These are phyloP conservation scores for Enhydra lutris DNA, from an alignment of 2,113 vertebrate species.

Conservation along the genomic window DNA sequence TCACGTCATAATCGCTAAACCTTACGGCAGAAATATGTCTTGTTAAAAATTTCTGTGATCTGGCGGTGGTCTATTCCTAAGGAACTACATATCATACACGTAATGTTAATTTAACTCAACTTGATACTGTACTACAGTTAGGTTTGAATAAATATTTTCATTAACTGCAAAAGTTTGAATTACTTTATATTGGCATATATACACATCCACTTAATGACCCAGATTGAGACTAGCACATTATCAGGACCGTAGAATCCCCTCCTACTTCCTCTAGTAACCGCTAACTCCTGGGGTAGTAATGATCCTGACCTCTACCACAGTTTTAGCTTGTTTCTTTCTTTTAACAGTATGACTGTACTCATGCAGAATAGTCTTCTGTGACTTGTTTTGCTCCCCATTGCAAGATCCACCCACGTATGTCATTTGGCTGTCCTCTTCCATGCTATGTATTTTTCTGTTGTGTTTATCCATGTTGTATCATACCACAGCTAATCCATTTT, in stretches of 20 bases:
- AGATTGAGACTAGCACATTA: background rate
- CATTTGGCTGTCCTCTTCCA: background rate
- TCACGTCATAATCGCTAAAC: constrained; percentile 58
- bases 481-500: background rate
- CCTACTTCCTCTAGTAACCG: background rate
- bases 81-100: constrained; percentile 78
- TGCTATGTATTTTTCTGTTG: background rate
- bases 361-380: background rate
- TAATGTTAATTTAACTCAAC: constrained; percentile 81
- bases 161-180: constrained; percentile 68
- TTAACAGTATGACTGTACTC: background rate
- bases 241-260: background rate
- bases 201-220: background rate
- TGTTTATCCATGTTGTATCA: background rate
- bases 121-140: constrained; percentile 80
- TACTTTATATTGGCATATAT: background rate
- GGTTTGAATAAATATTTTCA: constrained; percentile 84
- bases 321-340: background rate
- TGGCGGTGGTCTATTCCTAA: constrained; percentile 79
- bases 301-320: background rate
- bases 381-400: background rate
- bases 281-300: background rate
- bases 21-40: constrained; percentile 68
- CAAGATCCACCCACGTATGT: background rate
- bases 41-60: constrained; percentile 72